Base-by-base conservation (phyloP, 2,797 vertebrate genomes). In the Falco biarmicus region DNA sequence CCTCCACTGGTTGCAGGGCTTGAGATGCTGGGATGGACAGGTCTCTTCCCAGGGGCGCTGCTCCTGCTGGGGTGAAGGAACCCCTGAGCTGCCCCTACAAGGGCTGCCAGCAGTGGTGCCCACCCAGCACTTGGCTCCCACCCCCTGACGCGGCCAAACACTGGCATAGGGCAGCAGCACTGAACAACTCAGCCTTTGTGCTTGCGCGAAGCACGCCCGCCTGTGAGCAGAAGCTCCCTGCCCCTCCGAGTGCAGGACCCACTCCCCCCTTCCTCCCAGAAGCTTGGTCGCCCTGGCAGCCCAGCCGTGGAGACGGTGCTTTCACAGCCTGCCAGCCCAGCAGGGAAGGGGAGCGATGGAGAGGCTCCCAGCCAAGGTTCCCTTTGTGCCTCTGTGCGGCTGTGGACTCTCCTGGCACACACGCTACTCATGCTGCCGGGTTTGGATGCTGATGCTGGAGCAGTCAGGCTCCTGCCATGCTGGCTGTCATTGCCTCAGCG, bases 111-210 rank as follows among this genome's bases (percentile, higher is more conserved):
- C 39, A 39, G 0, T 15, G 7, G 84, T 84, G 29, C 68, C 90
- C 84, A 59, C 70, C 64, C 34, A 37, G 84, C 2, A 3, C 85
- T 87, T 80, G 92, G 6, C 73, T 93, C 56, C 76, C 74, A 45
- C 43, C 64, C 56, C 74, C 61, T 63, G 17, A 65, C 51, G 54
- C 3, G 3, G 37, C 63, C 90, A 65, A 78, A 95, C 14, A 87
- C 96, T 97, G 97, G 97, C 97, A 87, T 15, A 10, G 73, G 81
- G 53, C 86, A 79, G 89, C 5, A 2, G 56, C 10, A 3, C 74
- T 25, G 59, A 96, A 98, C 98, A 98, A 84, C 97, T 41, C 26
- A 0, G 18, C 78, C 96, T 95, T 97, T 98, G 97, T 98, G 92
- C 80, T 69, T 16, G 22, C 14, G 47, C 57, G 6, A 51, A 85